These are phyloP conservation scores for Taenaris catops DNA, from an alignment of 2,888 invertebrate genomes.

Conservation along the genomic window DNA sequence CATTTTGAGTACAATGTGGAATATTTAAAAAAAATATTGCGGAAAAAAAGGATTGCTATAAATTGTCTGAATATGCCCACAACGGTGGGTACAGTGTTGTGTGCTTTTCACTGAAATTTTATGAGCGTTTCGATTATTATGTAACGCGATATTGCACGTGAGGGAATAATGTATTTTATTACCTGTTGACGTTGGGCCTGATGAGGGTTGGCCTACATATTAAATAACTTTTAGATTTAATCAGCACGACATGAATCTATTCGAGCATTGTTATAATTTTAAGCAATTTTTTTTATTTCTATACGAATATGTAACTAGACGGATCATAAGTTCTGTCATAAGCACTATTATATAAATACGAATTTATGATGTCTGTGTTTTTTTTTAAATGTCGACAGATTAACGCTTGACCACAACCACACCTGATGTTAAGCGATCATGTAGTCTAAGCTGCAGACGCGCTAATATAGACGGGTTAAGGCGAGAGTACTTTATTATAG, in stretches of 20 bases:
- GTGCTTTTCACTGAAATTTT: slow-evolving; percentile 33
- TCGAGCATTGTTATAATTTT: no score
- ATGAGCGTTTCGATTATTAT: slow-evolving; percentile 29
- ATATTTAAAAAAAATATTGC: slow-evolving; percentile 29
- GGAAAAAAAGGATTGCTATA: slow-evolving; percentile 55
- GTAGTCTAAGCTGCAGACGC: no score
- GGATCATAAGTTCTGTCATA: no score
- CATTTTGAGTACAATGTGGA: slow-evolving; percentile 20
- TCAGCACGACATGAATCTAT: no score
- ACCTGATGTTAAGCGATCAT: no score
- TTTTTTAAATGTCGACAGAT: not conserved
- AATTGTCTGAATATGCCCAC: slow-evolving; percentile 47
- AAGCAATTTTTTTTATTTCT: no score
- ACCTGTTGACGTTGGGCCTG: slow-evolving; percentile 17
- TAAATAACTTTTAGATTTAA: slow-evolving; percentile 3
- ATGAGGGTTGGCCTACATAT: slow-evolving; percentile 7
- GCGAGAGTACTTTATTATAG: no score
- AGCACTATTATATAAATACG: no score
- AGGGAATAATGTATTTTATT: slow-evolving; percentile 15
- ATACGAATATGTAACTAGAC: no score
- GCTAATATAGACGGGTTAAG: no score
- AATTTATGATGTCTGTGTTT: no score
- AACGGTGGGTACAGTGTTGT: slow-evolving; percentile 37
- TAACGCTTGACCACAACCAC: no score
- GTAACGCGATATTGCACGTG: slow-evolving; percentile 15